Base-by-base conservation (phyloP, 2,888 invertebrate species). In the Parelbella ahira region DNA sequence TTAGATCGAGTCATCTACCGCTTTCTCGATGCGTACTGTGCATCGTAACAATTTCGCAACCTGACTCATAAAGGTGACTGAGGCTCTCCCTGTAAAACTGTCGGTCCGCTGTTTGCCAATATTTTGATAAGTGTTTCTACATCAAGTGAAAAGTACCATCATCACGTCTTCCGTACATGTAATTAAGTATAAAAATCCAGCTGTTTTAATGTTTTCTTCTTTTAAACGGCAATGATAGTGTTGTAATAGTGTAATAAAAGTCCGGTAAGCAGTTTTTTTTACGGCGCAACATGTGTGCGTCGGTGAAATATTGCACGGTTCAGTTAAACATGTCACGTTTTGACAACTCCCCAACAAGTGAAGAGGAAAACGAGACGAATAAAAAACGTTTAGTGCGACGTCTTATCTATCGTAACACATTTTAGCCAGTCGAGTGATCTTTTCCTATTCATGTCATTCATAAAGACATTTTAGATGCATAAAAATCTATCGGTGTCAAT, bases 281-380 rank as follows among this genome's bases (percentile, higher is more conserved):
- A 21, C 19, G n/a, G n/a, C n/a, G n/a, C n/a, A n/a, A n/a, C n/a
- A n/a, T n/a, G n/a, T n/a, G n/a, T n/a, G n/a, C n/a, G 11, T 7
- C 8, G 25, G 6, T 19, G 34, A 34, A 41, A 41, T 10, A 25
- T 9, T 34, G 41, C 41, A 41, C 27, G n/a, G 21, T 41, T 41
- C 33, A 41, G 33, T 34, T 20, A 34, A 11, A 49, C 50, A 37
- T 37, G 53, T 51, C 54, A 54, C 51, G 56, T 52, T 58, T 52
- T 56, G 50, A 52, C 27, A 33, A 27, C 20, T 41, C n/a, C n/a
- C 54, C 58, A 58, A 62, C 62, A 56, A 68, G 46, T 44, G 44
- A 60, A 54, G 50, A 56, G 53, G 54, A 44, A 69, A 68, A 68
- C 67, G 66, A 58, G 51, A 68, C n/a, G n/a, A 66, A 28, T 65